These are phyloP conservation scores for Sarcophaga carnaria DNA, from an alignment of 2,888 invertebrate genomes.

Conservation along the genomic window DNA sequence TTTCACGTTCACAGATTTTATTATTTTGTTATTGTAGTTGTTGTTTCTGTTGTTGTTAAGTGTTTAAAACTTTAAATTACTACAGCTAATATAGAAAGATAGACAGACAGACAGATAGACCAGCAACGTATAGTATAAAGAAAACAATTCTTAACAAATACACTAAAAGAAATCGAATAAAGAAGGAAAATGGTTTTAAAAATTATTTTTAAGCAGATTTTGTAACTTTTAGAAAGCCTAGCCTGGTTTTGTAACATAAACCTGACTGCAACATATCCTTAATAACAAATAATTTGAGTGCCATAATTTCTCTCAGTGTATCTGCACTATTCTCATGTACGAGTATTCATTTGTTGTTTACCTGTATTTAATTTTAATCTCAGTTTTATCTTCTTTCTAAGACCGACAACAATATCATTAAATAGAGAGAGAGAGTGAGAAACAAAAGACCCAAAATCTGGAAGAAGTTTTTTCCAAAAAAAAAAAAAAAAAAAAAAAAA, in stretches of 20 bases:
- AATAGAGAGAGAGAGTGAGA: background rate
- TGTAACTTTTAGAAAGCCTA: too few species aligned
- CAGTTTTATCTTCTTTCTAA: slow-evolving; percentile 8
- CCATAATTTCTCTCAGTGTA: background rate
- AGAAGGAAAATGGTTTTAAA: background rate
- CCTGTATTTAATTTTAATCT: slow-evolving; percentile 39
- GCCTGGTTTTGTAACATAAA: too few species aligned
- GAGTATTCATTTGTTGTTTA: slow-evolving; percentile 14
- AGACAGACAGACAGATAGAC: slow-evolving; percentile 10
- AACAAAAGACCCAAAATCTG: background rate
- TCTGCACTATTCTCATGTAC: background rate
- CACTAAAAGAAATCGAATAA: background rate
- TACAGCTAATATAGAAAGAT: slow-evolving; percentile 28
- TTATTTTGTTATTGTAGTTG: background rate
- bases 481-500: background rate
- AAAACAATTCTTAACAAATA: background rate
- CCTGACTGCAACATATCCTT: too few species aligned
- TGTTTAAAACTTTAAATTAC: slow-evolving; percentile 51
- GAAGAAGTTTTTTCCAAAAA: background rate
- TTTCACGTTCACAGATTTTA: slow-evolving; percentile 49
- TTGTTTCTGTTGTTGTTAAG: slow-evolving; percentile 11
- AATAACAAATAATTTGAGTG: too few species aligned
- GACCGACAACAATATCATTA: slow-evolving; percentile 46
- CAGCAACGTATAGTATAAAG: background rate
- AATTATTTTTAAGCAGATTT: too few species aligned